Percentiles rank a stretch among this genome's conserved stretches.
These are phyloP conservation scores for Phymatocera aterrima DNA, from an alignment of 2,888 invertebrate genomes.

Conservation along the genomic window DNA sequence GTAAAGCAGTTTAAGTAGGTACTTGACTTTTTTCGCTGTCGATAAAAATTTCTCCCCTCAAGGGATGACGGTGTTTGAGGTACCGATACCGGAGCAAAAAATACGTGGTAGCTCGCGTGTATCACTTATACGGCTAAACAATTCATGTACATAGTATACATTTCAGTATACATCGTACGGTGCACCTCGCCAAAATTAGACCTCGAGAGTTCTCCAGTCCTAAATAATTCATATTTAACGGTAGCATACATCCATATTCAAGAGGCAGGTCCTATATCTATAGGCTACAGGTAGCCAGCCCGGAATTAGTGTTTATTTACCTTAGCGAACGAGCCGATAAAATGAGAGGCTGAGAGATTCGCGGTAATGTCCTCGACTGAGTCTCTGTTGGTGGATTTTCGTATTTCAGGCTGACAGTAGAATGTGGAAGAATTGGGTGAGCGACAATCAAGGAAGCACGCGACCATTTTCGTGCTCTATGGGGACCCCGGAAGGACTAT, in stretches of 20 bases:
- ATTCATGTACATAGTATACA: background rate
- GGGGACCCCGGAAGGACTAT: conserved; percentile 22
- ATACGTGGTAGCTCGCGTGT: too few relatives aligned
- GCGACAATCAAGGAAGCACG: conserved; percentile 33
- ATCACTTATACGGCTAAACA: background rate
- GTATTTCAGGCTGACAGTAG: conserved; percentile 15
- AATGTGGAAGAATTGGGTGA: conserved; percentile 27
- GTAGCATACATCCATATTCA: conserved; percentile 34
- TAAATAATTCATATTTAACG: conserved; percentile 41
- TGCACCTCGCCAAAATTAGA: conserved; percentile 18
- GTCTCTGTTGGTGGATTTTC: conserved; percentile 3
- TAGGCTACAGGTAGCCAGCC: conserved; percentile 24
- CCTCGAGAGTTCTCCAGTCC: conserved; percentile 17
- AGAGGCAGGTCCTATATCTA: conserved; percentile 7
- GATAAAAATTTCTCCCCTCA: conserved; percentile 12
- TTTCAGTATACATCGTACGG: conserved; percentile 3
- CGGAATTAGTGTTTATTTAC: conserved; percentile 35
- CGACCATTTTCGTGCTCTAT: conserved; percentile 8
- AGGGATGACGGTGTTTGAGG: background rate
- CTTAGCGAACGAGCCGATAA: background rate
- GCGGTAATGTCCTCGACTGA: conserved; percentile 29
- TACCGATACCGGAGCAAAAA: background rate
- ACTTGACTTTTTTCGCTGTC: conserved; percentile 25
- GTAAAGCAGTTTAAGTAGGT: conserved; percentile 38
- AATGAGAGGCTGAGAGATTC: conserved; percentile 33